Conservation (phyloP, 1,140 invertebrate genomes). For the Oppia nitens region DNA sequence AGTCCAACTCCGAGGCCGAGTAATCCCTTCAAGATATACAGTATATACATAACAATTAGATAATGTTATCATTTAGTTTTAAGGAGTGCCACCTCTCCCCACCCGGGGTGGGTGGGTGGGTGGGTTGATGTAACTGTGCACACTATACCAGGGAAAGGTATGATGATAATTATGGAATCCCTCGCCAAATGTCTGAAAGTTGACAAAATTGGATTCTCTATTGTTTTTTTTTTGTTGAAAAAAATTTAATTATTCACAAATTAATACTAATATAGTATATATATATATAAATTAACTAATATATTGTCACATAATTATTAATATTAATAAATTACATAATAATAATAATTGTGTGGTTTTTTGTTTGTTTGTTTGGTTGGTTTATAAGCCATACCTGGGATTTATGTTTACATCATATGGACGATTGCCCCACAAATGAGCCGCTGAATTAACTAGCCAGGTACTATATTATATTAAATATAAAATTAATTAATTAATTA, state of each 20-base stretch:
- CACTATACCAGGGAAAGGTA: constrained; percentile 36
- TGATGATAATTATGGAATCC: constrained; percentile 41
- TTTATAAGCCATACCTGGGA: constrained; percentile 34
- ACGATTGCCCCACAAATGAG: constrained; percentile 72
- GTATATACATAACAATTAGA: too few species aligned
- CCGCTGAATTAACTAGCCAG: constrained; percentile 87
- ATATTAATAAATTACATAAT: too few species aligned
- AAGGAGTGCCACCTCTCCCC: too few species aligned
- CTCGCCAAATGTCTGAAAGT: constrained; percentile 33
- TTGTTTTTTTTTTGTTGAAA: not conserved
- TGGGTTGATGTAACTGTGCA: too few species aligned
- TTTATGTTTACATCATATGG: constrained; percentile 59
- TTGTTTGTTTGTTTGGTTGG: too few species aligned
- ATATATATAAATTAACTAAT: too few species aligned
- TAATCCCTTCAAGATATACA: too few species aligned
- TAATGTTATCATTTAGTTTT: too few species aligned
- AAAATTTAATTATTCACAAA: not conserved
- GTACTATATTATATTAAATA: constrained; percentile 37
- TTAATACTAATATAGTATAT: too few species aligned
- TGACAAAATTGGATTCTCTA: constrained; percentile 33
- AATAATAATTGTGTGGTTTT: constrained; percentile 33
- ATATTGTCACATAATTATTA: too few species aligned
- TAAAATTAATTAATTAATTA: too few species aligned
- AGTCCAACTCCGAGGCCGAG: constrained; percentile 31
- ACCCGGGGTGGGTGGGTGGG: too few species aligned